A percentile compares a stretch with the other conserved stretches of the same genome.
phyloP scores from a whole-genome alignment of 2,888 invertebrate genomes.

The Spodoptera picta region DNA sequence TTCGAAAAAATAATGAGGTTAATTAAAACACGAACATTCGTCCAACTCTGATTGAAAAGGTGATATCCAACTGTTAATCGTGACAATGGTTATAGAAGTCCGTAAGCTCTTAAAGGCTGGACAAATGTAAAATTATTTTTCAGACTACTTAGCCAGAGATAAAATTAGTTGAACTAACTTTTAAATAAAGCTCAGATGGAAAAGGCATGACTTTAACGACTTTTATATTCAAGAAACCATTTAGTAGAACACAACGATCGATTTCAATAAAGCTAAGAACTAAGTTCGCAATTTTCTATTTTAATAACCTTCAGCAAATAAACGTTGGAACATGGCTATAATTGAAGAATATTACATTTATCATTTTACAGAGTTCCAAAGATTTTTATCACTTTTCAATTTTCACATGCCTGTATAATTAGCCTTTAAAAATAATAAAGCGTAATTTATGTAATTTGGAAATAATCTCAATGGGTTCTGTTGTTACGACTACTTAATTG shows the following conservation, averaged over 20 bases:
- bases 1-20: conserved; percentile 24
- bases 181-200: background rate
- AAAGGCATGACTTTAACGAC: too few relatives aligned
- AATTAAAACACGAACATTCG: conserved; percentile 36
- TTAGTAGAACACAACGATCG: background rate
- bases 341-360: conserved; percentile 11
- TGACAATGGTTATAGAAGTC: conserved; percentile 8
- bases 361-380: conserved; percentile 2
- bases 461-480: conserved; percentile 48
- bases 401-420: conserved; percentile 28
- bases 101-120: background rate
- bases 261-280: conserved; percentile 1
- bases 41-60: conserved; percentile 5
- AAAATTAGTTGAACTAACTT: background rate
- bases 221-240: too few relatives aligned
- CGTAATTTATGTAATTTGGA: conserved; percentile 47
- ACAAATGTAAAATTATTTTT: background rate
- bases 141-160: background rate
- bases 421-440: conserved; percentile 43
- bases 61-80: conserved; percentile 13
- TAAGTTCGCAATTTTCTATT: conserved; percentile 15
- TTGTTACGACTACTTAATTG: conserved; percentile 62
- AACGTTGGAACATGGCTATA: conserved; percentile 6
- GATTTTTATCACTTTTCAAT: conserved; percentile 47
- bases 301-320: conserved; percentile 15